Percentiles rank a stretch among this genome's conserved stretches.
phyloP scores from a whole-genome alignment of 37 sponge, comb jelly and placozoan genomes.

The Spongilla lacustris region DNA sequence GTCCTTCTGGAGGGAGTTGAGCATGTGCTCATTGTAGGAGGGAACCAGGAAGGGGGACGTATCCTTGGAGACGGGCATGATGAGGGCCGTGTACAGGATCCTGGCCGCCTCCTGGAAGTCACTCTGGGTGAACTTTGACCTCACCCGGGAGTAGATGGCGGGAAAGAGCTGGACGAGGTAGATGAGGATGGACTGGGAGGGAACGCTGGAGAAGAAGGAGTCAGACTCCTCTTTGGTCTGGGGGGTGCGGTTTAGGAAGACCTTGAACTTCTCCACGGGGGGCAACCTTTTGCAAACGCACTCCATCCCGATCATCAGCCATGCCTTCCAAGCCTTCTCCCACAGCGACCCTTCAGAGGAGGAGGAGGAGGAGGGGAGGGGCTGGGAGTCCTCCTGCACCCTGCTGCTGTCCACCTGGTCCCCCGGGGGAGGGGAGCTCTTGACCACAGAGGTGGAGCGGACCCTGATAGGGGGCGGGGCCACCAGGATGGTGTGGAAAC shows the following conservation, averaged over 20 bases:
- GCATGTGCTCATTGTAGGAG: slow-evolving; percentile 37
- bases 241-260: background rate
- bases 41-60: slow-evolving; percentile 85
- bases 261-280: background rate
- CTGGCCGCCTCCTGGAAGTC: slow-evolving; percentile 14
- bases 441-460: background rate
- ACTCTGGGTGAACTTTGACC: slow-evolving; percentile 5
- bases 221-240: slow-evolving; percentile 12
- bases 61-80: slow-evolving; percentile 70
- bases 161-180: slow-evolving; percentile 48
- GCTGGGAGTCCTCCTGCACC: background rate
- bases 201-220: slow-evolving; percentile 24
- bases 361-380: slow-evolving; percentile 16
- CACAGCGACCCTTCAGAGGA: slow-evolving; percentile 7
- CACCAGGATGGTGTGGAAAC: slow-evolving; percentile 75
- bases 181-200: slow-evolving; percentile 63
- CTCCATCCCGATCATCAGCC: slow-evolving; percentile 46
- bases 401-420: background rate
- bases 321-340: slow-evolving; percentile 49
- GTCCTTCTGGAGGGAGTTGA: slow-evolving; percentile 61
- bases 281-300: background rate
- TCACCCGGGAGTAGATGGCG: slow-evolving; percentile 11
- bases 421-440: background rate
- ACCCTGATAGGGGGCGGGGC: background rate
- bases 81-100: slow-evolving; percentile 22